Conservation (phyloP, 2,113 vertebrate species). For the Podilymbus podiceps region DNA sequence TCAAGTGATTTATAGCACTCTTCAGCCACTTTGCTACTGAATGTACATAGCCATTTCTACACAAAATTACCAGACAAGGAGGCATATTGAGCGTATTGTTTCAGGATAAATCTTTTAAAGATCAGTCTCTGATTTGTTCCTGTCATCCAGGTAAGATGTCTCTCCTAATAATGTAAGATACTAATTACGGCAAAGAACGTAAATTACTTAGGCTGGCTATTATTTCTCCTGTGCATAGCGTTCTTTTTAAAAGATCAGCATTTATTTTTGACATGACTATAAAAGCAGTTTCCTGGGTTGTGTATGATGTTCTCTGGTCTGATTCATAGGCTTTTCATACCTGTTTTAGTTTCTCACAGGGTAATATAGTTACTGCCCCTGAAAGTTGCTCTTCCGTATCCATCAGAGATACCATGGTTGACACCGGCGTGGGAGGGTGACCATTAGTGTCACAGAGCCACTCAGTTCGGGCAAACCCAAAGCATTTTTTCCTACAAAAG, state of each 20-base stretch:
- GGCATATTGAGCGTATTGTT: not conserved
- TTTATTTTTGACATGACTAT: not conserved
- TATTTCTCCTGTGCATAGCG: not conserved
- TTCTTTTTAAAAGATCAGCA: not conserved
- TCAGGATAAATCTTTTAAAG: not conserved
- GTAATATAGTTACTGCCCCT: not conserved
- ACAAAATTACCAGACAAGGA: not conserved
- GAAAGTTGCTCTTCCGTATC: not conserved
- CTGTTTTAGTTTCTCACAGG: not conserved
- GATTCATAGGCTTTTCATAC: not conserved
- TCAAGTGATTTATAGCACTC: constrained; percentile 21
- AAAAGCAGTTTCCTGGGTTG: not conserved
- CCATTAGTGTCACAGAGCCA: not conserved
- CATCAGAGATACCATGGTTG: not conserved
- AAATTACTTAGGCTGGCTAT: not conserved
- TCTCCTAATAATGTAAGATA: not conserved
- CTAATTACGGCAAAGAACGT: not conserved
- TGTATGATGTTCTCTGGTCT: not conserved
- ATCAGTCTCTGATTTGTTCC: not conserved
- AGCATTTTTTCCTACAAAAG: not conserved
- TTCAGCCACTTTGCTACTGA: not conserved
- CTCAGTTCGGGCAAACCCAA: not conserved
- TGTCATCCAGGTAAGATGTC: not conserved
- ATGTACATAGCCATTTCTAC: not conserved
- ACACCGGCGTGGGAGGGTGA: not conserved